Evolutionary conservation across 2,113 vertebrate genomes (phyloP), one percentile per base, ranked within the genome.

Genomic region (Zingel zingel): DNA sequence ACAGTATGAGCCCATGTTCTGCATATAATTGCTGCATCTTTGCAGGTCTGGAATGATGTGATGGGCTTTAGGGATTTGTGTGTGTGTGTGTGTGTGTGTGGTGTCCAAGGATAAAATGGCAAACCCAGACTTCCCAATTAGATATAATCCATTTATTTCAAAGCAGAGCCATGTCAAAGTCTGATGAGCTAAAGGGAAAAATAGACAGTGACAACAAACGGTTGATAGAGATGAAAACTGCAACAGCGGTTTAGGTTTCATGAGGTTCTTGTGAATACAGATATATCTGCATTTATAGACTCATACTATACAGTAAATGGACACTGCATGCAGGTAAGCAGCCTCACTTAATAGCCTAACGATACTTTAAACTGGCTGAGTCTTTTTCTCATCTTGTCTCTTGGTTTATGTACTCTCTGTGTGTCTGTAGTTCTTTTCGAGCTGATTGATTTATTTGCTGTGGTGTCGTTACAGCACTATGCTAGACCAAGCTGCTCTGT

Each of bases 41-140:
- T 83, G 74, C 78, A 85, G 82, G 86, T 86, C 84, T 67, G 79
- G 56, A 63, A 68, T 77, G 87, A 88, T 82, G 89, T 74, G 83
- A 88, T 79, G 56, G 88, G 86, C 85, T 92, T 90, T 72, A 57
- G 83, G 86, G 85, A 86, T 86, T 84, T 88, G 72, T 63, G 73
- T 79, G 76, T 65, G 71, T 83, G 62, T 72, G 48, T 66, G 56
- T 71, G 82, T 58, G 64, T 62, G 70, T 58, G 72, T 82, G 73
- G 68, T 73, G 79, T 88, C 83, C 81, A 39, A 73, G 79, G 79
- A 86, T 89, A 79, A 91, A 84, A 86, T 65, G 67, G 64, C 63
- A 79, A 85, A 91, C 71, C 83, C 87, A 88, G 86, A 83, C 89
- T 77, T 86, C 78, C 84, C 82, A 92, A 89, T 91, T 88, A 91